Base-by-base conservation (phyloP, 2,113 vertebrate genomes). In the Neolamprologus hecqui region DNA sequence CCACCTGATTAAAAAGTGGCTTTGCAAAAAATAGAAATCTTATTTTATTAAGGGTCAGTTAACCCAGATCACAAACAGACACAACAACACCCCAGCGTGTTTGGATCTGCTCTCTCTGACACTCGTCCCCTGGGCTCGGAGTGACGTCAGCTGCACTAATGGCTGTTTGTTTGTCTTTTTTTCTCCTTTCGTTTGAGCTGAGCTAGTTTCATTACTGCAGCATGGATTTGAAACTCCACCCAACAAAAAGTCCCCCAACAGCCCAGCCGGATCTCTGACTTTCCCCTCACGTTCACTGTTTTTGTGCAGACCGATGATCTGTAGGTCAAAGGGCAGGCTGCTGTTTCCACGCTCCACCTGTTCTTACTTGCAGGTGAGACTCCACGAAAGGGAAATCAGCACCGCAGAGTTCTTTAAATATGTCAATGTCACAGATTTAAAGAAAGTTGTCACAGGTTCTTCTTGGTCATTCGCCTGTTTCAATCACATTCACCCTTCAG, bases 401-500 rank as follows among this genome's bases (percentile, higher is more conserved):
- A 37, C 33, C 15, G 40, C 68, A 73, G 40, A 11, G 13, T 45
- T 4, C 40, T 73, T 26, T 45, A 73, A 10, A 73, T 65, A 65
- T 65, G 21, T 73, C 9, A 1, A 1, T 28, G 9, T 26, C 68
- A 73, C 40, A 73, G 68, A 45, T 45, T 73, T 28, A 73, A 73
- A 45, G 12, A 73, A 73, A 17, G 37, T 17, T 15, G 37, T 26
- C 37, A 73, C 68, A 26, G 21, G 40, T 73, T 73, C 68, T 45
- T 73, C 21, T 45, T 45, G 40, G 68, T 26, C 37, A 42, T 26
- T 42, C 2, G 12, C 21, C 13, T 45, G 21, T 26, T 42, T 45
- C 21, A 26, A 42, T 17, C 40, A 73, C 68, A 26, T 26, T 73
- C 40, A 73, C 37, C 68, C 68, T 73, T 73, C 68, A 73, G 68